These are phyloP conservation scores for Lymantria dispar DNA, from an alignment of 2,888 invertebrate species.

Conservation along the genomic window DNA sequence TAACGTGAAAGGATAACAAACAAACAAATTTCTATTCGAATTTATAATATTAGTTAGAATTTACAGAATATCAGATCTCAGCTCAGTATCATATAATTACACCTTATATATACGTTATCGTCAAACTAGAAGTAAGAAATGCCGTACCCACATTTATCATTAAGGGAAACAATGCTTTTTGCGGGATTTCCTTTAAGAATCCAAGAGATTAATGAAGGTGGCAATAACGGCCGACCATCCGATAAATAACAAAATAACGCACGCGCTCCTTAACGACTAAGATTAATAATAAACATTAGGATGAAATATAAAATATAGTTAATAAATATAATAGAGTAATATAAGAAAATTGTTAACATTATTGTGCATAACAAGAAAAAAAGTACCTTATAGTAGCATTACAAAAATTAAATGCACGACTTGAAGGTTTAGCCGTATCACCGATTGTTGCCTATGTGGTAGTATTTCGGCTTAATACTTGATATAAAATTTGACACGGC, in stretches of 20 bases:
- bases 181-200: constrained; percentile 75
- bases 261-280: constrained; percentile 59
- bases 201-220: constrained; percentile 75
- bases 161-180: constrained; percentile 75
- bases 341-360: too few species aligned
- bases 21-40: too few species aligned
- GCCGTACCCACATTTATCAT: constrained; percentile 67
- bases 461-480: too few species aligned
- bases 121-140: constrained; percentile 29
- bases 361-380: too few species aligned
- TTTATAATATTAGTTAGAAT: too few species aligned
- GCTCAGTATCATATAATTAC: background rate
- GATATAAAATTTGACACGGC: too few species aligned
- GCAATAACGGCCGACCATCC: constrained; percentile 69
- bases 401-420: too few species aligned
- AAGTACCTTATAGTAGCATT: too few species aligned
- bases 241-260: constrained; percentile 77
- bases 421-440: too few species aligned
- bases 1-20: too few species aligned
- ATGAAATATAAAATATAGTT: constrained; percentile 34
- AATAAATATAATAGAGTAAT: constrained; percentile 16
- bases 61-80: background rate
- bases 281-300: constrained; percentile 67
- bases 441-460: too few species aligned
- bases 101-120: constrained; percentile 16